Evolutionary conservation across 2,888 invertebrate genomes (phyloP).

Genomic region (Sarcophaga caerulescens): DNA sequence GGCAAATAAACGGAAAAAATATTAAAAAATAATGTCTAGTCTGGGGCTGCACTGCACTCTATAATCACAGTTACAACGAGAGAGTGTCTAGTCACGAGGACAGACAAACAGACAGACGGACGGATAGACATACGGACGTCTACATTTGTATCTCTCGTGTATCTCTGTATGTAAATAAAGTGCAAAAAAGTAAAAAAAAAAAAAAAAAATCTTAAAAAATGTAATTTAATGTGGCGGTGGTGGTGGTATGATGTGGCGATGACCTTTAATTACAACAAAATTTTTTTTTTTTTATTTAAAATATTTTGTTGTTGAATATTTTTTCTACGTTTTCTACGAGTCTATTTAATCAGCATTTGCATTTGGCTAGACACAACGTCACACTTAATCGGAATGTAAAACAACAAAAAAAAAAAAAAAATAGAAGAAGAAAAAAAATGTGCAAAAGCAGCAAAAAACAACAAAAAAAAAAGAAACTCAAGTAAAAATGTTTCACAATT

Average conservation of each 20-base stretch:
- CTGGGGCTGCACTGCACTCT: constrained; percentile 1
- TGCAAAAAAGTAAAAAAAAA: too few species aligned
- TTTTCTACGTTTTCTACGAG: constrained; percentile 16
- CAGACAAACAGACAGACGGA: not conserved
- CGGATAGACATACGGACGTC: not conserved
- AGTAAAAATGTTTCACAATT: constrained; percentile 35
- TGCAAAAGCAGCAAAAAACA: constrained; percentile 34
- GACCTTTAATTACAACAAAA: constrained; percentile 66
- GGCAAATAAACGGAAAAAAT: not conserved
- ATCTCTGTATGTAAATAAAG: not conserved
- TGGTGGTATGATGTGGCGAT: constrained; percentile 59
- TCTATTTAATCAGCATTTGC: constrained; percentile 65
- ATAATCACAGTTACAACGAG: constrained; percentile 39
- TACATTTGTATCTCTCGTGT: not conserved
- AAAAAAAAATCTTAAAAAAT: constrained; percentile 12
- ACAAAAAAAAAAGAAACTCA: constrained; percentile 15
- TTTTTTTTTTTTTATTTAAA: constrained; percentile 30
- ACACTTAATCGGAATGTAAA: constrained; percentile 63
- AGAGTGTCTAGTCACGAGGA: not conserved
- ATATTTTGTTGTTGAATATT: constrained; percentile 31
- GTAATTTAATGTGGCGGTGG: constrained; percentile 37
- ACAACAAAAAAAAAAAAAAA: constrained; percentile 27
- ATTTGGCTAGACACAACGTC: constrained; percentile 70
- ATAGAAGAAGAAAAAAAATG: too few species aligned
- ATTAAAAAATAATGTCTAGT: constrained; percentile 25